phyloP scores from a whole-genome alignment of 2,888 invertebrate genomes.

The Eupithecia centaureata region DNA sequence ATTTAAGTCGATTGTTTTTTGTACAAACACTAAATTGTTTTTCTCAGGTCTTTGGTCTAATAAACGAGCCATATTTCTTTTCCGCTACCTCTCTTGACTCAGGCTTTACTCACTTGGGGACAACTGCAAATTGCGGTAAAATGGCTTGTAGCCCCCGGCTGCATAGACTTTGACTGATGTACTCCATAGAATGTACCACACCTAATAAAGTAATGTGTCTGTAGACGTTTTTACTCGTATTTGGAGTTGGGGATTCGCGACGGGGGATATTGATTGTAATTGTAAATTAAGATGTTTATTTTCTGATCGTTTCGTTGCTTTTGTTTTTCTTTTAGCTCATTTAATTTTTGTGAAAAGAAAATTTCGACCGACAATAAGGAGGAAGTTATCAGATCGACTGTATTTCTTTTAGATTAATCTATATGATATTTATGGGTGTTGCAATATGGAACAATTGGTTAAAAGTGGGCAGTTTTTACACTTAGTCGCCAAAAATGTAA shows the following conservation, averaged over 20 bases:
- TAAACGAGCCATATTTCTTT: no score
- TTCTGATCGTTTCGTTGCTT: neutral
- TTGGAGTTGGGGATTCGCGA: conserved; percentile 19
- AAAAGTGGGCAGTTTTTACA: no score
- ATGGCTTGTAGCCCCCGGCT: conserved; percentile 69
- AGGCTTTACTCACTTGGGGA: conserved; percentile 49
- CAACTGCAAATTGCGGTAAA: conserved; percentile 77
- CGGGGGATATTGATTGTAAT: conserved; percentile 12
- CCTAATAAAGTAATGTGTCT: conserved; percentile 79
- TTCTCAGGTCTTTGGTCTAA: no score
- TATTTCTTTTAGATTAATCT: no score
- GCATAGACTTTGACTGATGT: conserved; percentile 77
- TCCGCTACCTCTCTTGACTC: conserved; percentile 44
- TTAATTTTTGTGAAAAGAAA: neutral
- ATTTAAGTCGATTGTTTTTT: no score
- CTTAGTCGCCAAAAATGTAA: no score
- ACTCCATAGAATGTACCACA: conserved; percentile 58
- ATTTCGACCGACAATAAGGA: no score
- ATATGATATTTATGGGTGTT: no score
- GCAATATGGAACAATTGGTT: no score
- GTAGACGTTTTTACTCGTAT: conserved; percentile 42
- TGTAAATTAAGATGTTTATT: neutral
- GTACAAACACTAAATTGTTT: no score
- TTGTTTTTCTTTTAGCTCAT: neutral
- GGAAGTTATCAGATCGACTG: no score